Evolutionary conservation across 2,888 invertebrate species (phyloP).

Genomic region (Cephus runcator): DNA sequence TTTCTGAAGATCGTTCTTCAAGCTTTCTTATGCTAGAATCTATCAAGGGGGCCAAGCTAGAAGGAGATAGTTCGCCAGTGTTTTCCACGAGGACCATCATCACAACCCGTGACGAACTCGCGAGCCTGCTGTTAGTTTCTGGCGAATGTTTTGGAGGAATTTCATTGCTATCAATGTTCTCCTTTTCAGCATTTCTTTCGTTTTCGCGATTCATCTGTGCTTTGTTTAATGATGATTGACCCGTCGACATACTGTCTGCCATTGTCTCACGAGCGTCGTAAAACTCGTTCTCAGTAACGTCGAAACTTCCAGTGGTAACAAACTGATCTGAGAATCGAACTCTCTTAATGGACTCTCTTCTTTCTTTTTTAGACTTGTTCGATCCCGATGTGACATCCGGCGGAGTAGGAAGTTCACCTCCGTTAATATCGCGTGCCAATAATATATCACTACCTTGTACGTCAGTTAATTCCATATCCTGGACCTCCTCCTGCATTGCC

Average conservation of each 20-base stretch:
- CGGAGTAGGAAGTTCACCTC: background rate
- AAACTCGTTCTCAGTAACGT: conserved; percentile 25
- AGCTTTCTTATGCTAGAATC: conserved; percentile 52
- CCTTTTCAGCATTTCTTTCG: conserved; percentile 28
- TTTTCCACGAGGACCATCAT: conserved; percentile 57
- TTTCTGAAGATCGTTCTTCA: conserved; percentile 22
- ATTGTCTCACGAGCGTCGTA: conserved; percentile 12
- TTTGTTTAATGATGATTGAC: background rate
- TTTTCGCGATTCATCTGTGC: conserved; percentile 23
- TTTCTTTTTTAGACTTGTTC: conserved; percentile 6
- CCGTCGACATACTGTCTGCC: conserved; percentile 5
- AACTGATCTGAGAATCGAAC: conserved; percentile 50
- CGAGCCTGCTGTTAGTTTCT: background rate
- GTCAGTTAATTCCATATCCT: conserved; percentile 18
- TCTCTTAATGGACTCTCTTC: conserved; percentile 35
- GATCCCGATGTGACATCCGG: conserved; percentile 12
- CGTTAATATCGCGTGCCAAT: background rate
- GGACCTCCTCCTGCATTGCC: conserved; percentile 27
- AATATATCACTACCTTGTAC: background rate
- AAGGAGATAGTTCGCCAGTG: conserved; percentile 30
- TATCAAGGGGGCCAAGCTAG: conserved; percentile 45
- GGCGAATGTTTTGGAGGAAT: background rate
- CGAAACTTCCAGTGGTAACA: background rate
- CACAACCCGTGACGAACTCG: conserved; percentile 43
- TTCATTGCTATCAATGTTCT: conserved; percentile 13